Evolutionary conservation across 2,888 invertebrate species (phyloP).

Genomic region (Amphipoea lucens): DNA sequence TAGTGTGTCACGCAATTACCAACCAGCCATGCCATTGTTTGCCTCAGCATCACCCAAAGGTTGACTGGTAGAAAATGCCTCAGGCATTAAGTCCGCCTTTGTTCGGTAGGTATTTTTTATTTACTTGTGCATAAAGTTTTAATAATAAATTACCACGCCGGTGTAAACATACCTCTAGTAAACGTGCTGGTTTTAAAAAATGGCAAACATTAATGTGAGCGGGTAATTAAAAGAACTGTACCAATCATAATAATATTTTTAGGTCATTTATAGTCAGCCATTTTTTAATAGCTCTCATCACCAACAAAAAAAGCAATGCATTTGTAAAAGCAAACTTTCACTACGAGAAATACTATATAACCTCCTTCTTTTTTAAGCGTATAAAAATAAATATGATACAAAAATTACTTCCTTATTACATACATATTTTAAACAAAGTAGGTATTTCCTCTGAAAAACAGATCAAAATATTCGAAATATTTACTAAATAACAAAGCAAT

Average conservation of each 20-base stretch:
- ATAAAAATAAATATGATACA: neutral
- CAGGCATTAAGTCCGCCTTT: too few relatives aligned
- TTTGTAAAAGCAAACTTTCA: neutral
- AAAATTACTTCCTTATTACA: conserved; percentile 2
- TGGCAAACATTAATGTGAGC: neutral
- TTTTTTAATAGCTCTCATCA: neutral
- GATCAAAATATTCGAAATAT: conserved; percentile 16
- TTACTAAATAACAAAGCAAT: conserved; percentile 39
- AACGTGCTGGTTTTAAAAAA: neutral
- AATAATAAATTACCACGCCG: neutral
- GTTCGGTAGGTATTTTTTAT: too few relatives aligned
- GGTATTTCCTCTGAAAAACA: conserved; percentile 1
- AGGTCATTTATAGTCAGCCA: neutral
- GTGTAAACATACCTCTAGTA: neutral
- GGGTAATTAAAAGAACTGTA: neutral
- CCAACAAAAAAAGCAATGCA: neutral
- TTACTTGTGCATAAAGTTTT: too few relatives aligned
- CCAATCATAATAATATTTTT: neutral
- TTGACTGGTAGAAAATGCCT: too few relatives aligned
- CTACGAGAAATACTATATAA: neutral
- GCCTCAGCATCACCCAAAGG: too few relatives aligned
- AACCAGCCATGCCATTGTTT: too few relatives aligned
- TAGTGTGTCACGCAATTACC: neutral
- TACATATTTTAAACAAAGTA: neutral
- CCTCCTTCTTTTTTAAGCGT: too few relatives aligned